These are phyloP conservation scores for Ptychadena robeensis DNA, from an alignment of 2,797 vertebrate species.

Conservation along the genomic window DNA sequence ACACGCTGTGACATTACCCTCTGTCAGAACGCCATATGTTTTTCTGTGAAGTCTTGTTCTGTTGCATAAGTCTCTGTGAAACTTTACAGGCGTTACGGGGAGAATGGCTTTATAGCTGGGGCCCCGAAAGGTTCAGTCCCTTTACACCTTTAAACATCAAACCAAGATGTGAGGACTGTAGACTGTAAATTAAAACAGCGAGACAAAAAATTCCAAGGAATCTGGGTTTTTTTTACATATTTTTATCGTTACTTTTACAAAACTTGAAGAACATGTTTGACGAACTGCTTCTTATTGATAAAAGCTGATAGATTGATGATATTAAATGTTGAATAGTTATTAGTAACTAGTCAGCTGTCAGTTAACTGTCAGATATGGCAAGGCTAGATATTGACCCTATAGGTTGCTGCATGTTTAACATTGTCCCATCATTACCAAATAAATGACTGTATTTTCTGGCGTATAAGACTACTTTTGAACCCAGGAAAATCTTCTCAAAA, in stretches of 20 bases:
- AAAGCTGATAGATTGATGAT: no score
- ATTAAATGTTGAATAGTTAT: no score
- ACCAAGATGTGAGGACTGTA: background rate
- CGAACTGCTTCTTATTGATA: no score
- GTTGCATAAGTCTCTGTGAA: background rate
- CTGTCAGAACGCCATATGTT: background rate
- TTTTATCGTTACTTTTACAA: background rate
- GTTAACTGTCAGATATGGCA: background rate
- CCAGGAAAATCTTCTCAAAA: no score
- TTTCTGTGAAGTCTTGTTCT: background rate
- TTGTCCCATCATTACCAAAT: background rate
- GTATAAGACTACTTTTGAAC: no score
- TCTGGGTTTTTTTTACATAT: background rate
- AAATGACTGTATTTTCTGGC: background rate
- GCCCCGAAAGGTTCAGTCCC: background rate
- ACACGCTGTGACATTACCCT: background rate
- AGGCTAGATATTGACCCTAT: background rate
- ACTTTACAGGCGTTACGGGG: background rate
- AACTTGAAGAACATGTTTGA: no score
- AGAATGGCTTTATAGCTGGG: background rate
- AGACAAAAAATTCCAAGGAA: background rate
- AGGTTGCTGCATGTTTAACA: background rate
- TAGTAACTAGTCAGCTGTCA: no score
- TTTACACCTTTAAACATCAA: conserved; percentile 10
- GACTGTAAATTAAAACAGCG: background rate